These are phyloP conservation scores for Lissonota sp. DNA, from an alignment of 2,888 invertebrate species.

Conservation along the genomic window DNA sequence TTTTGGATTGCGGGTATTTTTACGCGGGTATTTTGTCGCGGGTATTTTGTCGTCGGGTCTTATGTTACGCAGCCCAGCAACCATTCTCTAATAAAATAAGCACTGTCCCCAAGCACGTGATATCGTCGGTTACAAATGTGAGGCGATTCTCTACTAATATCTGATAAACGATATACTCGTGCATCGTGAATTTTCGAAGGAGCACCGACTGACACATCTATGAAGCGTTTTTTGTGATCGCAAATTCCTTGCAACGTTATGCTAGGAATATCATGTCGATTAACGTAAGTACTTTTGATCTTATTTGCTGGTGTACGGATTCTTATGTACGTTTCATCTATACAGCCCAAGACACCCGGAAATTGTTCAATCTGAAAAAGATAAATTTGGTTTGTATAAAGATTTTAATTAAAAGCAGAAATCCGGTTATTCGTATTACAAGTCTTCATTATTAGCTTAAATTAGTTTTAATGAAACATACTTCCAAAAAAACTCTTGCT, in stretches of 20 bases:
- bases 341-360: slow-evolving; percentile 18
- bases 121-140: slow-evolving; percentile 44
- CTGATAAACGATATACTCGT: slow-evolving; percentile 66
- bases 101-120: slow-evolving; percentile 71
- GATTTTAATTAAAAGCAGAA: too few relatives aligned
- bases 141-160: slow-evolving; percentile 49
- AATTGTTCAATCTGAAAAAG: slow-evolving; percentile 10
- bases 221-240: slow-evolving; percentile 69
- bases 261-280: slow-evolving; percentile 8
- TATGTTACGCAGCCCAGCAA: too few relatives aligned
- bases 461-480: too few relatives aligned
- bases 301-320: slow-evolving; percentile 2
- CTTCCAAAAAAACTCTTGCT: too few relatives aligned
- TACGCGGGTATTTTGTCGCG: too few relatives aligned
- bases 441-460: too few relatives aligned
- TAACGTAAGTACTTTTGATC: slow-evolving; percentile 9
- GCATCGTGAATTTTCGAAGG: slow-evolving; percentile 71
- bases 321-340: slow-evolving; percentile 3
- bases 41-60: too few relatives aligned
- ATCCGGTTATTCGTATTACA: too few relatives aligned
- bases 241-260: slow-evolving; percentile 71
- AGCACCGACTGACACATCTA: slow-evolving; percentile 71
- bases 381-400: too few relatives aligned
- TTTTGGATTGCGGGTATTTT: too few relatives aligned
- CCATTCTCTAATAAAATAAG: too few relatives aligned